A percentile compares a stretch with the other conserved stretches of the same genome.
Conservation (phyloP, 2,797 vertebrate species). For the Pelochelys cantorii region DNA sequence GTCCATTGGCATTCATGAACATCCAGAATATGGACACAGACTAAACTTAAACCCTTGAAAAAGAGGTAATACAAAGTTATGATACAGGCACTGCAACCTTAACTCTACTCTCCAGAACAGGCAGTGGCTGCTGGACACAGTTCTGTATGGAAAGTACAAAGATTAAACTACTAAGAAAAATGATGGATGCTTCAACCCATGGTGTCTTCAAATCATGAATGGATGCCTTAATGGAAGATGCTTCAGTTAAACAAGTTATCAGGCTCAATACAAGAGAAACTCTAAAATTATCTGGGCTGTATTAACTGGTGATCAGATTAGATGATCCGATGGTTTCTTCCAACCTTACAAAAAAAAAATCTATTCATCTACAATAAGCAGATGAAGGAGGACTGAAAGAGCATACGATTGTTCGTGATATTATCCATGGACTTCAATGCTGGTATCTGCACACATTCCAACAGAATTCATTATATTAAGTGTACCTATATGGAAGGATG, state of each 20-base stretch:
- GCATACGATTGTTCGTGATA: background rate
- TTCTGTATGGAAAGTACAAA: background rate
- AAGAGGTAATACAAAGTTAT: background rate
- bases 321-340: background rate
- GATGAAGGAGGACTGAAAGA: background rate
- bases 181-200: background rate
- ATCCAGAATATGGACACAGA: background rate
- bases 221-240: background rate
- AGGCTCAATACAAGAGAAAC: background rate
- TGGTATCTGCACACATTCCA: background rate
- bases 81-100: background rate
- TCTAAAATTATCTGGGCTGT: background rate
- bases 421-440: background rate
- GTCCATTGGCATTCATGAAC: background rate
- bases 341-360: background rate
- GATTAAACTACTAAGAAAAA: background rate
- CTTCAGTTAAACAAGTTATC: background rate
- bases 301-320: background rate
- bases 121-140: background rate
- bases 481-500: background rate
- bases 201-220: background rate
- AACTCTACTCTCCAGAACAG: background rate
- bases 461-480: background rate
- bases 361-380: background rate
- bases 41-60: background rate